Evolutionary conservation across 2,113 vertebrate species (phyloP).

Genomic region (Garra rufa): DNA sequence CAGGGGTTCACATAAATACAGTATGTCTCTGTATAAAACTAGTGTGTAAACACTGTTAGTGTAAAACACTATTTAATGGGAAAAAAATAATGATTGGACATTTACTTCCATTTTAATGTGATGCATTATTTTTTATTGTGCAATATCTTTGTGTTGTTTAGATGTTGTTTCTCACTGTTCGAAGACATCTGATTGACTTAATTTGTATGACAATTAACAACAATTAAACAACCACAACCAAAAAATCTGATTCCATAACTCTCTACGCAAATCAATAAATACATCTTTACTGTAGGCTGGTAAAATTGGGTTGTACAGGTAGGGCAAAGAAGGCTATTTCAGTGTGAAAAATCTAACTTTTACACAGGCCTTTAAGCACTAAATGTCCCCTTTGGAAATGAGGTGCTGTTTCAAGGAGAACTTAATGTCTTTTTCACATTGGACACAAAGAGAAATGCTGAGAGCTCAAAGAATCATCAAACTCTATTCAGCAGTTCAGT

Average conservation of each 20-base stretch:
- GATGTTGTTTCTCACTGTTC: not conserved
- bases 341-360: conserved; percentile 24
- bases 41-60: not conserved
- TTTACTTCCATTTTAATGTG: not conserved
- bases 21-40: not conserved
- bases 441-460: conserved; percentile 72
- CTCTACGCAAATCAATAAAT: not conserved
- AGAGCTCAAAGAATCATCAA: conserved; percentile 70
- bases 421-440: conserved; percentile 72
- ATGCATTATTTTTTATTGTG: not conserved
- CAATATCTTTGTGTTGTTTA: not conserved
- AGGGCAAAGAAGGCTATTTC: not conserved
- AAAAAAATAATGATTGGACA: too few relatives aligned
- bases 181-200: not conserved
- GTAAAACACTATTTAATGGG: too few relatives aligned
- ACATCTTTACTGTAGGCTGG: not conserved
- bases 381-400: conserved; percentile 55
- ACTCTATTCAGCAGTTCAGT: conserved; percentile 62
- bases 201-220: not conserved
- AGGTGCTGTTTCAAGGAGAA: conserved; percentile 64
- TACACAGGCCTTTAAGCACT: conserved; percentile 67
- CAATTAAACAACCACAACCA: not conserved
- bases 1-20: not conserved
- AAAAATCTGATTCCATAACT: not conserved
- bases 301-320: not conserved